Evolutionary conservation across 2,113 vertebrate genomes (phyloP).

Genomic region (Paralichthys olivaceus): DNA sequence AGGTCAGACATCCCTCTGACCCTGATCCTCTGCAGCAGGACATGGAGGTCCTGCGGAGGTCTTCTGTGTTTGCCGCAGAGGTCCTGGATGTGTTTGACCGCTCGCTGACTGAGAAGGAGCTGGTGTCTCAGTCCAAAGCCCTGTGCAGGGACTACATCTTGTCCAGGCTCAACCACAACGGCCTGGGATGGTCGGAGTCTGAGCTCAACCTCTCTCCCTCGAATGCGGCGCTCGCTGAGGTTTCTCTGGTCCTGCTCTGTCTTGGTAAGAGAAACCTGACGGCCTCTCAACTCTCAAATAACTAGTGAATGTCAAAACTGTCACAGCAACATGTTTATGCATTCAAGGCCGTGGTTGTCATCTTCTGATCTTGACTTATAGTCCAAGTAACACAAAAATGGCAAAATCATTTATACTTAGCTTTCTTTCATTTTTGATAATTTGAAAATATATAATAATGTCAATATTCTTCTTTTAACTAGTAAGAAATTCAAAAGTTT

Average conservation of each 20-base stretch:
- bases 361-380: background rate
- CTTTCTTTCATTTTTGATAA: no score
- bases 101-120: slow-evolving; percentile 91
- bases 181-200: slow-evolving; percentile 88
- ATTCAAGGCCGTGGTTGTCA: background rate
- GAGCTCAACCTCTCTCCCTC: slow-evolving; percentile 82
- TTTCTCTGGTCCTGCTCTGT: slow-evolving; percentile 90
- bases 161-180: slow-evolving; percentile 88
- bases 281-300: background rate
- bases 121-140: slow-evolving; percentile 92
- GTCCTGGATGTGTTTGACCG: slow-evolving; percentile 93
- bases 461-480: no score
- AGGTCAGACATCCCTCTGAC: slow-evolving; percentile 56
- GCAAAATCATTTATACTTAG: no score
- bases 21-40: slow-evolving; percentile 40
- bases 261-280: slow-evolving; percentile 83
- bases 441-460: no score
- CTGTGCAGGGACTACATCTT: slow-evolving; percentile 94
- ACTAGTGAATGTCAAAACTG: background rate
- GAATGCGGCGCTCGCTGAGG: slow-evolving; percentile 84
- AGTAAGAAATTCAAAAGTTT: no score
- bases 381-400: no score
- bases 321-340: background rate
- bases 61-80: slow-evolving; percentile 90
- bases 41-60: slow-evolving; percentile 90